Evolutionary conservation across 2,113 vertebrate genomes (phyloP).

Genomic region (Amazona guildingii): DNA sequence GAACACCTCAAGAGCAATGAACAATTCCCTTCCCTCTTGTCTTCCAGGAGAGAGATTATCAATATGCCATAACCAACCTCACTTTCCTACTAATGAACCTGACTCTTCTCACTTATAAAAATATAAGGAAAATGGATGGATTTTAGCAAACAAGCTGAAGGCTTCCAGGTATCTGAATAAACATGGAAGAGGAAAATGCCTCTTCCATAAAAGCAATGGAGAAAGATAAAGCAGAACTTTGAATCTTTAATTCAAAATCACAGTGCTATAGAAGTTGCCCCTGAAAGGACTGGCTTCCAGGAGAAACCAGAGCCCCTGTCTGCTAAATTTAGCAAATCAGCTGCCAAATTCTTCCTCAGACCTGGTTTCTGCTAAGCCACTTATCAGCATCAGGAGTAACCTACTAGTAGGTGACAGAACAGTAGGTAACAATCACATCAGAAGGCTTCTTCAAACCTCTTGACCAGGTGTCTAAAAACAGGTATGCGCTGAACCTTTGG

Average conservation of each 20-base stretch:
- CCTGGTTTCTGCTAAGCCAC: neutral
- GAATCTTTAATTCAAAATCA: neutral
- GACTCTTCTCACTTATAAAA: neutral
- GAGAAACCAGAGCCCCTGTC: neutral
- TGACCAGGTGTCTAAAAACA: neutral
- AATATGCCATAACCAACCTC: neutral
- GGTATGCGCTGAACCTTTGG: neutral
- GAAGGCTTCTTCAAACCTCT: neutral
- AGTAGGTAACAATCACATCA: neutral
- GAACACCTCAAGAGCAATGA: neutral
- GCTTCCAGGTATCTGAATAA: neutral
- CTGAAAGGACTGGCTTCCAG: neutral
- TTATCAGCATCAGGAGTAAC: neutral
- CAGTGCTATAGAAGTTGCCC: neutral
- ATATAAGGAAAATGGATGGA: neutral
- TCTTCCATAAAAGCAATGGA: neutral
- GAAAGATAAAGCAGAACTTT: neutral
- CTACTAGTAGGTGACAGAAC: neutral
- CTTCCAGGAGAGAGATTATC: neutral
- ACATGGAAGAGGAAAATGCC: neutral
- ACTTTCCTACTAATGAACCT: neutral
- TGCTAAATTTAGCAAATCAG: neutral
- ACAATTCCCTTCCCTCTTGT: neutral
- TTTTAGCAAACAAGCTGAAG: neutral
- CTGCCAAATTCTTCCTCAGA: neutral